Evolutionary conservation across 1,140 invertebrate species (phyloP), one percentile per base, ranked within the genome.

Genomic region (Sarcophaga peregrina): DNA sequence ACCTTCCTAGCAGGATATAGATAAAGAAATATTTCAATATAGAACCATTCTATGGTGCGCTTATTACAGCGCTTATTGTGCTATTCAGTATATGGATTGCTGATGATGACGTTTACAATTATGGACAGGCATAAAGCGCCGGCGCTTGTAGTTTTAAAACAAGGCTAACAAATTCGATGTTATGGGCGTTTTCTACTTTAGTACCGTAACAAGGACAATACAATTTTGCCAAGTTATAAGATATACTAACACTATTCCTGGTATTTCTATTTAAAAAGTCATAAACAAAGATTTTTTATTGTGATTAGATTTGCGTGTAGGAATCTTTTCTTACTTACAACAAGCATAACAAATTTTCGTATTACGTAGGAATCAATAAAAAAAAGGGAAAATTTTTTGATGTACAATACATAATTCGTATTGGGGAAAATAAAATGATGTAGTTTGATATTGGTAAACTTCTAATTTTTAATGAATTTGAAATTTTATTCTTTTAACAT

Each of bases 271-370:
- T 37, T 37, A 37, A 37, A 72, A 72, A 72, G 8, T 76, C 45
- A 45, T 80, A 87, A 88, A 88, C 87, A 88, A 88, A 37, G 87
- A 88, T 88, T 86, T 82, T 86, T 74, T 85, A 89, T 85, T 86
- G 84, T 85, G 87, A 88, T 88, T 37, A 37, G 25, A 87, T 82
- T 80, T 45, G 15, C 13, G 25, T 37, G 25, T 62, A 7, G 0
- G n/a, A 4, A 37, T 37, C n/a, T n/a, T n/a, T n/a, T n/a, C n/a
- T n/a, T n/a, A n/a, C n/a, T 37, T 37, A 15, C 68, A 80, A 82
- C 78, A 72, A 82, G 84, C 86, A 84, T 87, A 84, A 75, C 87
- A 86, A 87, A 87, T 81, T 52, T 17, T 37, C 25, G 1, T 37
- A 4, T 37, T 37, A 37, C 4, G 1, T 37, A 37, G 25, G 25